Evolutionary conservation across 2,888 invertebrate species (phyloP), one percentile per base, ranked within the genome.

Genomic region (Ecdyonurus torrentis): DNA sequence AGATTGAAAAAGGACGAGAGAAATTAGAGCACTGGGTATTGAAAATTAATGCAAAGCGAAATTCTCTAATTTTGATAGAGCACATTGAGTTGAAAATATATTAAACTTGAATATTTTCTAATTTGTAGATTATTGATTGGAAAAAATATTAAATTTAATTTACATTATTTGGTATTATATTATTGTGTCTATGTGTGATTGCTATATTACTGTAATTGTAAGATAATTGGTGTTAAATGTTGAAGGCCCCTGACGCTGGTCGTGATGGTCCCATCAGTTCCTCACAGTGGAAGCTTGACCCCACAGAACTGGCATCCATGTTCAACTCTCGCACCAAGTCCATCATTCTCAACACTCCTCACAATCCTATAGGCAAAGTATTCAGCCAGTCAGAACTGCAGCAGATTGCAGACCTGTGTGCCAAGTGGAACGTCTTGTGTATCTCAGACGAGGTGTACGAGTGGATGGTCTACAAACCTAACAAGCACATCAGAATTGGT

Each of bases 361-460:
- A 99, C 75, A 99, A 99, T 76, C 99, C 99, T 0, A 75, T 94
- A 0, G 99, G 99, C 58, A 99, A 99, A 77, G 90, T 95, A 23
- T 89, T 86, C 71, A 82, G 80, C 0, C 67, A 71, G 50, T 74
- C 82, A 1, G 92, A 93, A 73, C 72, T 92, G 67, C 78, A 83
- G 68, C 72, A 82, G 66, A 89, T 99, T 67, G 95, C 95, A 0
- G 80, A 87, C 67, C 76, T 99, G 64, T 97, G 96, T 74, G 89
- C 88, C 72, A 91, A 96, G 71, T 87, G 92, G 81, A 87, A 99
- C 73, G 88, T 90, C 2, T 76, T 99, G 7, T 95, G 94, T 64
- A 76, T 99, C 22, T 87, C 95, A 1, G 99, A 99, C 75, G 99
- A 99, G 75, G 99, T 99, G 0, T 99, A 99, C 69, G 98, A 99